Evolutionary conservation across 2,113 vertebrate species (phyloP).

Genomic region (Petrocephalus microphthalmus): DNA sequence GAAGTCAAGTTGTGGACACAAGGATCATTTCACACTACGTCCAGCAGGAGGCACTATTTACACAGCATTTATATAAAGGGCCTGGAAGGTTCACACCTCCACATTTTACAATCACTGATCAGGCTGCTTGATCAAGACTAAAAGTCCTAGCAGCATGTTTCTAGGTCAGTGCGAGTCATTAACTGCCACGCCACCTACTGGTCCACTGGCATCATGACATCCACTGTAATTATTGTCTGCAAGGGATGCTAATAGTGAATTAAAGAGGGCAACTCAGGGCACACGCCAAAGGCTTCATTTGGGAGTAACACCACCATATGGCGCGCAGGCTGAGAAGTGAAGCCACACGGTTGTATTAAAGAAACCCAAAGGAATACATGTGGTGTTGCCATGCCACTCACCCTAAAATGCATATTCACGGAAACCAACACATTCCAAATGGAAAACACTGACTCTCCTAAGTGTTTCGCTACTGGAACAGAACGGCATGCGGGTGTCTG

Average conservation of each 20-base stretch:
- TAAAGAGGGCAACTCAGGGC: not conserved
- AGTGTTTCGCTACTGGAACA: not conserved
- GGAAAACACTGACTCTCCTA: slow-evolving; percentile 2
- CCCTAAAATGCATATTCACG: not conserved
- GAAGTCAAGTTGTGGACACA: not conserved
- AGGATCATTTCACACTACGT: not conserved
- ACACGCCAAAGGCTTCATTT: not conserved
- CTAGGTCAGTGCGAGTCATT: not conserved
- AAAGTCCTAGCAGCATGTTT: not conserved
- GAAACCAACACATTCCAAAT: not conserved
- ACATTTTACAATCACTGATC: not conserved
- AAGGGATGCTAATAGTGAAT: not conserved
- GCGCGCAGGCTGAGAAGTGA: not conserved
- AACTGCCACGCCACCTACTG: not conserved
- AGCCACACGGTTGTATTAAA: not conserved
- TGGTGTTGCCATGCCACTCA: not conserved
- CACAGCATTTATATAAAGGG: not conserved
- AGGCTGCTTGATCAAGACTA: not conserved
- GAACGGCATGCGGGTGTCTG: not conserved
- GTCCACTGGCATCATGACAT: not conserved
- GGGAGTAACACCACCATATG: not conserved
- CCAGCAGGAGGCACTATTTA: not conserved
- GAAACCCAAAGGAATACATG: not conserved
- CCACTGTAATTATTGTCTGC: not conserved
- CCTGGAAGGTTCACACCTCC: not conserved